Base-by-base conservation (phyloP, 2,888 invertebrate species). In the Criorhina ranunculi region DNA sequence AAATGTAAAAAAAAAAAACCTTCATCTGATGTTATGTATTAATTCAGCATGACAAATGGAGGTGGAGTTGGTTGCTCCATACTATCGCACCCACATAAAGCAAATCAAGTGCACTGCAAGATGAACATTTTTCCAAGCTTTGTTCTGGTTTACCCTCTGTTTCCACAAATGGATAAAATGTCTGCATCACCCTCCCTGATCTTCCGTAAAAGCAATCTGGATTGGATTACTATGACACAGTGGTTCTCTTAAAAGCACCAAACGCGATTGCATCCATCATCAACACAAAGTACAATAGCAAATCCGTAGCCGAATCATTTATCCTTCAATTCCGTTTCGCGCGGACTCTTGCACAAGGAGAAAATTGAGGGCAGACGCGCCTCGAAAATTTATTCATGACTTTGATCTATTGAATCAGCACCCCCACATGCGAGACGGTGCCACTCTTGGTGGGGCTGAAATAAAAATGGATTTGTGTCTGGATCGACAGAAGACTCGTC, bases 251-350 rank as follows among this genome's bases (percentile, higher is more conserved):
- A 53, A 64, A 55, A 69, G 82, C 60, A 72, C 77, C 37, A 73
- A 78, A 67, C 62, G 64, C 66, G 72, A 78, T 73, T 73, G 60
- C 72, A 83, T 83, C 72, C 60, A 78, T 83, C 82, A 78, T 83
- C 67, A 55, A 67, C 66, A 53, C 29, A 24, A 35, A 37, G 17
- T 17, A 42, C 31, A 49, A 55, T n/a, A 12, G 53, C 24, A 24
- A 37, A 51, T n/a, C 15, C 51, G 29, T 9, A 33, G 57, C n/a
- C 0, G 35, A 11, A 17, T 29, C 35, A 42, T 59, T 79, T 72
- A 49, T 76, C 60, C 44, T 44, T 55, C 40, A 62, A 60, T 51
- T 51, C 17, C 24, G 37, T 37, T 75, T 75, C 51, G 37, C 62
- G 67, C 46, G 46, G 55, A 53, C 35, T 69, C 15, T 59, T 51